Evolutionary conservation across 2,888 invertebrate genomes (phyloP), one percentile per base, ranked within the genome.

Genomic region (Apamea sordens): DNA sequence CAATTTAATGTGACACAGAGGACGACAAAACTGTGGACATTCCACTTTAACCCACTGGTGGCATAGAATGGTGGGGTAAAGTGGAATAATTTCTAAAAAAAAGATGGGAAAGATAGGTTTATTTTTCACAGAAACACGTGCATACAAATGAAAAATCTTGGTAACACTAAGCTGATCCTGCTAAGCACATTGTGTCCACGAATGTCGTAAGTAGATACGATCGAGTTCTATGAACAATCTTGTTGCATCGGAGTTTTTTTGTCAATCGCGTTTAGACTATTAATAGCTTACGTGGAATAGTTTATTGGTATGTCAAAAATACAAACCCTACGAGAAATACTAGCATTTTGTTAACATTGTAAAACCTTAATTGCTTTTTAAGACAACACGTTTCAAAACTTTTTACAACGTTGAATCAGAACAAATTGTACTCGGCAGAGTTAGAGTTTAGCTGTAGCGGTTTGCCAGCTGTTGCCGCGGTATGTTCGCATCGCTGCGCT

Each of bases 401-500:
- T 64, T 77, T 65, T 56, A 24, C 6, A 50, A 50, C n/a, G 15
- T 47, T 21, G 21, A 32, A 82, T 41, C 32, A 15, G 10, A n/a
- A 15, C 2, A 65, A 56, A 82, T 8, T 28, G 5, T 53, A 64
- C 15, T 24, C 6, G 28, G 59, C n/a, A 32, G 32, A 32, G 28
- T 36, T 74, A 32, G 32, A 32, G 28, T 36, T 74, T 28, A 28
- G 4, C n/a, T 18, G 32, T 32, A 63, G 44, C 18, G 10, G 36
- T 32, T 65, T 47, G 21, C 76, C 56, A 82, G 76, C 59, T 76
- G 76, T 50, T 82, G 21, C 36, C 64, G 21, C 7, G 28, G 18
- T 32, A 24, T 47, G 28, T 64, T 64, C 28, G 36, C 76, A 7
- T 82, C 47, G 8, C 47, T 75, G n/a, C 41, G 47, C 74, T 24